phyloP scores from a whole-genome alignment of 2,113 vertebrate genomes.

The Phoxinus phoxinus region DNA sequence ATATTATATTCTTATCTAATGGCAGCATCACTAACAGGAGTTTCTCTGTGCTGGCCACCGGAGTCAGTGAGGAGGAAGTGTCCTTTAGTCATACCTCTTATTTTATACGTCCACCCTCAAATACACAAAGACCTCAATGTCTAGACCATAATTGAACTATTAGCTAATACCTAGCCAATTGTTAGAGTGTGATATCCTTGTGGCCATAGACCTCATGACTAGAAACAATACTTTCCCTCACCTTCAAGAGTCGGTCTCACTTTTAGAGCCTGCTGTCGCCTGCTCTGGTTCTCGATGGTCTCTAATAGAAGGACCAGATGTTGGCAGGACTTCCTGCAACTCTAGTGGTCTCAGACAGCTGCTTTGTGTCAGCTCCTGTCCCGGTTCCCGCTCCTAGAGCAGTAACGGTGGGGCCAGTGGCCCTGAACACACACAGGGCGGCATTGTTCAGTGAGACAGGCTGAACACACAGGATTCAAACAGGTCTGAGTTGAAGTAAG shows the following conservation, averaged over 20 bases:
- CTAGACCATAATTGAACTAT: slow-evolving; percentile 6
- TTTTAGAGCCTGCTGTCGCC: not conserved
- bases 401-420: slow-evolving; percentile 10
- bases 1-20: slow-evolving; percentile 13
- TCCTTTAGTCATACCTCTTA: not conserved
- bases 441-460: slow-evolving; percentile 25
- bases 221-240: slow-evolving; percentile 1
- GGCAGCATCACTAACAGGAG: not conserved
- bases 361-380: slow-evolving; percentile 35
- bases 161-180: slow-evolving; percentile 11
- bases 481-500: slow-evolving; percentile 9
- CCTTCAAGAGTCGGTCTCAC: slow-evolving; percentile 7
- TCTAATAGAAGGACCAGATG: slow-evolving; percentile 48
- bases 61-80: not conserved
- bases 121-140: slow-evolving; percentile 42
- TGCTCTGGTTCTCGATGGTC: slow-evolving; percentile 19
- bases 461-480: slow-evolving; percentile 15
- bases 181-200: slow-evolving; percentile 17
- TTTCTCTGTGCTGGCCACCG: not conserved
- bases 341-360: slow-evolving; percentile 32
- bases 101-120: not conserved
- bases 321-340: slow-evolving; percentile 45
- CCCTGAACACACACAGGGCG: slow-evolving; percentile 24
- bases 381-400: not conserved
- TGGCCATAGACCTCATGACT: slow-evolving; percentile 26